Conservation (phyloP, 2,113 vertebrate species). For the Mustelus asterias region DNA sequence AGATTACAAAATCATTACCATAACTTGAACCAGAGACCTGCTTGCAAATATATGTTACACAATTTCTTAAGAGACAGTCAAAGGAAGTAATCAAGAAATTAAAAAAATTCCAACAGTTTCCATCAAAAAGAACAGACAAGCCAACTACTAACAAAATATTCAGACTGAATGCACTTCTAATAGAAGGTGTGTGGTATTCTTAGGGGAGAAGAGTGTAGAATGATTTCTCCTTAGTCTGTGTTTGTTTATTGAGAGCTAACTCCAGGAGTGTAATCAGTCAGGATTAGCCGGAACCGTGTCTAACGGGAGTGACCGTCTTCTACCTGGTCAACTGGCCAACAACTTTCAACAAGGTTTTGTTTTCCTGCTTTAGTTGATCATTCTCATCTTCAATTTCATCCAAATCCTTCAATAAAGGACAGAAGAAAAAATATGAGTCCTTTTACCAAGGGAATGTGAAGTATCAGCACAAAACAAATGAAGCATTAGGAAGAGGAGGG, state of each 20-base stretch:
- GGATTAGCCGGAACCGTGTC: background rate
- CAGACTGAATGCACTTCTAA: background rate
- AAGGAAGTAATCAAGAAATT: background rate
- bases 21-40: background rate
- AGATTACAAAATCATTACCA: background rate
- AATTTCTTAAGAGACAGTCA: background rate
- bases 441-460: background rate
- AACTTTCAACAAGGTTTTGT: slow-evolving; percentile 98
- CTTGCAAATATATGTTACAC: background rate
- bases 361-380: slow-evolving; percentile 96
- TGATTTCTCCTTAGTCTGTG: background rate
- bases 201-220: background rate
- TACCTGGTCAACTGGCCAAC: slow-evolving; percentile 98
- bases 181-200: background rate
- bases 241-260: background rate
- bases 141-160: background rate
- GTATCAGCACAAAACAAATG: background rate
- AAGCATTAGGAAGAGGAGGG: background rate
- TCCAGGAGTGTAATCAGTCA: slow-evolving; percentile 13
- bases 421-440: slow-evolving; percentile 37
- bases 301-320: slow-evolving; percentile 50
- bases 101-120: background rate
- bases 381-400: slow-evolving; percentile 98
- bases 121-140: background rate
- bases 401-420: slow-evolving; percentile 67